A percentile compares a stretch with the other conserved stretches of the same genome.
Evolutionary conservation across 2,797 vertebrate species (phyloP).

Genomic region (Sebastes itinus): DNA sequence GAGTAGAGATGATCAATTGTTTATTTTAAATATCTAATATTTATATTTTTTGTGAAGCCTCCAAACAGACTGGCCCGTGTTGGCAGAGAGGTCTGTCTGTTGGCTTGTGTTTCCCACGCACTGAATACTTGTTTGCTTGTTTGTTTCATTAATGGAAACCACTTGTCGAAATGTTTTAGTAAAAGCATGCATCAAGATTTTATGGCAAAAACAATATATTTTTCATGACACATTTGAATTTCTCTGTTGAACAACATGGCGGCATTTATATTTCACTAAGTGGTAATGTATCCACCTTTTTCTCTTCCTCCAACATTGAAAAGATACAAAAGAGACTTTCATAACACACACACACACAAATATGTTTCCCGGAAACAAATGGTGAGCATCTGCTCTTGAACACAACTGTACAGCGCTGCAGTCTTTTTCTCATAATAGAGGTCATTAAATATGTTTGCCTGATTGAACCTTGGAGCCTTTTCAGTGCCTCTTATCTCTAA

Average conservation of each 20-base stretch:
- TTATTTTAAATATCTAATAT: conserved; percentile 83
- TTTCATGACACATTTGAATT: conserved; percentile 87
- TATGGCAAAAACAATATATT: conserved; percentile 84
- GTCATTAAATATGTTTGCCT: conserved; percentile 54
- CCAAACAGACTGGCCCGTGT: conserved; percentile 78
- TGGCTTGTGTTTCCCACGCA: conserved; percentile 72
- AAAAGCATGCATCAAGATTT: conserved; percentile 86
- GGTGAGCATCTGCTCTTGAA: conserved; percentile 56
- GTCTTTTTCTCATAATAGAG: conserved; percentile 47
- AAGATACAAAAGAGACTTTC: conserved; percentile 63
- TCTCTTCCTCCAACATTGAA: conserved; percentile 70
- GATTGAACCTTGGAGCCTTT: conserved; percentile 44
- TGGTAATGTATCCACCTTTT: conserved; percentile 80
- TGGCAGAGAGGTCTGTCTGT: conserved; percentile 78
- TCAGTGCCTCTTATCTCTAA: conserved; percentile 52
- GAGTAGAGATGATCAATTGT: conserved; percentile 81
- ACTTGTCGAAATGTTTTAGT: conserved; percentile 84
- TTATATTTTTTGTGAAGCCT: conserved; percentile 78
- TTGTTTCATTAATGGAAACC: conserved; percentile 85
- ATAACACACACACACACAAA: conserved; percentile 36
- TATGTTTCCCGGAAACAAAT: conserved; percentile 70
- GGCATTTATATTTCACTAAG: conserved; percentile 85
- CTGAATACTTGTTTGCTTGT: conserved; percentile 80
- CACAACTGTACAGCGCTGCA: conserved; percentile 8
- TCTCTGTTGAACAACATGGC: conserved; percentile 83